Evolutionary conservation across 2,888 invertebrate genomes (phyloP).

Genomic region (Griposia aprilina): DNA sequence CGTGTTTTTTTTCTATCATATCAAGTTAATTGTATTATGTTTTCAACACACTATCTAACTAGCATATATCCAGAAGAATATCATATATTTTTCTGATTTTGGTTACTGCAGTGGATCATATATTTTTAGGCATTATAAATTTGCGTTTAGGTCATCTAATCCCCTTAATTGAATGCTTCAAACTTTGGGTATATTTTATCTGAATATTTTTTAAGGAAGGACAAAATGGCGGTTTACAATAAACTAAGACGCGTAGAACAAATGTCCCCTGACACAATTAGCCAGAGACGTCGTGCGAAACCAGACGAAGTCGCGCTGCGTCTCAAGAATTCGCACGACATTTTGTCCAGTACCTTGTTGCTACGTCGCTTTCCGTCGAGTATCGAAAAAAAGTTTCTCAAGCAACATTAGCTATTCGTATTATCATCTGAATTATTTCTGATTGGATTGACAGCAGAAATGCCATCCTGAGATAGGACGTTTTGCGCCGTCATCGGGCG

Average conservation of each 20-base stretch:
- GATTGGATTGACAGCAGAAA: background rate
- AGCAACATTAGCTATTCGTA: background rate
- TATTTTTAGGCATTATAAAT: too few species aligned
- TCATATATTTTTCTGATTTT: too few species aligned
- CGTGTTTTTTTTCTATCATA: too few species aligned
- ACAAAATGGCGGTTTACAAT: background rate
- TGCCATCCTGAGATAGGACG: background rate
- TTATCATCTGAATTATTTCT: too few species aligned
- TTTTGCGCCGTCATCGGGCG: background rate
- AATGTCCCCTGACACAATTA: background rate
- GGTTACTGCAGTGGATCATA: too few species aligned
- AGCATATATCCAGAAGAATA: too few species aligned
- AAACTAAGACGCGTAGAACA: background rate
- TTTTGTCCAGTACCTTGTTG: background rate
- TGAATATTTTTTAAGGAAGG: background rate
- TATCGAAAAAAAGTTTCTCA: background rate
- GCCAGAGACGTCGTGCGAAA: background rate
- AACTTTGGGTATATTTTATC: conserved; percentile 1
- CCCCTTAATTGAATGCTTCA: too few species aligned
- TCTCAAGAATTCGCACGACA: background rate
- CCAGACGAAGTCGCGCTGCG: too few species aligned
- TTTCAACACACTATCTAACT: too few species aligned
- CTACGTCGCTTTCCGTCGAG: background rate
- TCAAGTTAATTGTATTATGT: too few species aligned
- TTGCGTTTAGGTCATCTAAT: too few species aligned